Percentiles rank a stretch among this genome's conserved stretches.
These are phyloP conservation scores for Heliconius erato DNA, from an alignment of 2,888 invertebrate species.

Conservation along the genomic window DNA sequence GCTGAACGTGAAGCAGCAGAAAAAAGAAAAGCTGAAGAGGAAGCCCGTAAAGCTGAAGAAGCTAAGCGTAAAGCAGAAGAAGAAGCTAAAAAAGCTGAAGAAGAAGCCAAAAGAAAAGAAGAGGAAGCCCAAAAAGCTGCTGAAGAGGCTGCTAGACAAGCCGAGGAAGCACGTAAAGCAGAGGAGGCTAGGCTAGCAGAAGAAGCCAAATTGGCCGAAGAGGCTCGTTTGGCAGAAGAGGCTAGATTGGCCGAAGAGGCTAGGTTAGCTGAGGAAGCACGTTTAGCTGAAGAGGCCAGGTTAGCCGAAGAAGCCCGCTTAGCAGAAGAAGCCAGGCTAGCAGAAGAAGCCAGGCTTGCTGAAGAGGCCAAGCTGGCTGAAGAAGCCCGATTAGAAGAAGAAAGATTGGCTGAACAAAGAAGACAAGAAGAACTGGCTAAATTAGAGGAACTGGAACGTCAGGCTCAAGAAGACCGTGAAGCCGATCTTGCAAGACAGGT, in stretches of 20 bases:
- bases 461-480: slow-evolving; percentile 88
- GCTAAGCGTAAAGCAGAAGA: slow-evolving; percentile 82
- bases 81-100: slow-evolving; percentile 75
- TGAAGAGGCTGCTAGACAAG: slow-evolving; percentile 80
- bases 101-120: slow-evolving; percentile 74
- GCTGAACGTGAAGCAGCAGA: slow-evolving; percentile 75
- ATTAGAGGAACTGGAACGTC: slow-evolving; percentile 86
- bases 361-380: slow-evolving; percentile 67
- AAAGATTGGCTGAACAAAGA: slow-evolving; percentile 77
- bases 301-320: slow-evolving; percentile 73
- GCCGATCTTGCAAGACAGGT: slow-evolving; percentile 89
- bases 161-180: slow-evolving; percentile 74
- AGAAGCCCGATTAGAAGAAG: slow-evolving; percentile 72
- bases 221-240: slow-evolving; percentile 79
- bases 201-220: slow-evolving; percentile 80
- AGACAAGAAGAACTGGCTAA: slow-evolving; percentile 80
- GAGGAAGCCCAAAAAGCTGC: slow-evolving; percentile 79
- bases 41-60: slow-evolving; percentile 83
- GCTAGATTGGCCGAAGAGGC: slow-evolving; percentile 74
- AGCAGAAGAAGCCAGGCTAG: slow-evolving; percentile 62
- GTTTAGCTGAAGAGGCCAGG: slow-evolving; percentile 82
- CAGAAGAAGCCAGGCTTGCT: slow-evolving; percentile 66
- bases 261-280: slow-evolving; percentile 71
- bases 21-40: slow-evolving; percentile 85
- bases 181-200: slow-evolving; percentile 79